Evolutionary conservation across 2,888 invertebrate genomes (phyloP).

Genomic region (Eupithecia exiguata): DNA sequence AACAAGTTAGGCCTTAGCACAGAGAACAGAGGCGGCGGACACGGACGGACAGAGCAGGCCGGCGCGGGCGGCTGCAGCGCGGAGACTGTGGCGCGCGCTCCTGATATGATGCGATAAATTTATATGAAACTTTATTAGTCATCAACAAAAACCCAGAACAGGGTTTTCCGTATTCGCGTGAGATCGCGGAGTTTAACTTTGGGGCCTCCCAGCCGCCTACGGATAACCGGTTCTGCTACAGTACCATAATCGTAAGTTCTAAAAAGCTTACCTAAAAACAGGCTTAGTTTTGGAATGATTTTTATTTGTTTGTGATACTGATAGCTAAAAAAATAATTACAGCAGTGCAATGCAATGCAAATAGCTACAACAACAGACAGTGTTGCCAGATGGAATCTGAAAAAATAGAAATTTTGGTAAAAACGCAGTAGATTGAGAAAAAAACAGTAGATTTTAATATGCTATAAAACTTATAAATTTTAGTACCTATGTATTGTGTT

Average conservation of each 20-base stretch:
- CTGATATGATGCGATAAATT: slow-evolving; percentile 18
- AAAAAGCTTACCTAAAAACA: not conserved
- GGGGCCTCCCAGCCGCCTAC: not conserved
- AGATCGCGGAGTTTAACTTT: not conserved
- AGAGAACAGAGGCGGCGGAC: slow-evolving; percentile 17
- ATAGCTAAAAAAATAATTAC: too few relatives aligned
- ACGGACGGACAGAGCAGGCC: not conserved
- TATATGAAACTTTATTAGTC: slow-evolving; percentile 29
- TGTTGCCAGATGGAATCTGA: too few relatives aligned
- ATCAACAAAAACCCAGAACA: slow-evolving; percentile 31
- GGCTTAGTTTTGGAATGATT: not conserved
- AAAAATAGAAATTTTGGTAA: too few relatives aligned
- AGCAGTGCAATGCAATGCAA: too few relatives aligned
- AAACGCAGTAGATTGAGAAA: too few relatives aligned
- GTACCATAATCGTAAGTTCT: not conserved
- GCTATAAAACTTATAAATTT: too few relatives aligned
- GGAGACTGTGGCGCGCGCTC: not conserved
- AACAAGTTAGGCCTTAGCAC: slow-evolving; percentile 34
- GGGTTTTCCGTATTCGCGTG: slow-evolving; percentile 36
- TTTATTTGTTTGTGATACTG: not conserved
- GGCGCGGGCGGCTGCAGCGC: not conserved
- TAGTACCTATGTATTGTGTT: too few relatives aligned
- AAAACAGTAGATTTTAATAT: too few relatives aligned
- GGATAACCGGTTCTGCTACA: not conserved
- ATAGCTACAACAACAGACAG: too few relatives aligned